A percentile compares a stretch with the other conserved stretches of the same genome.
phyloP scores from a whole-genome alignment of 2,888 invertebrate species.

The Chaetoderma sp. region DNA sequence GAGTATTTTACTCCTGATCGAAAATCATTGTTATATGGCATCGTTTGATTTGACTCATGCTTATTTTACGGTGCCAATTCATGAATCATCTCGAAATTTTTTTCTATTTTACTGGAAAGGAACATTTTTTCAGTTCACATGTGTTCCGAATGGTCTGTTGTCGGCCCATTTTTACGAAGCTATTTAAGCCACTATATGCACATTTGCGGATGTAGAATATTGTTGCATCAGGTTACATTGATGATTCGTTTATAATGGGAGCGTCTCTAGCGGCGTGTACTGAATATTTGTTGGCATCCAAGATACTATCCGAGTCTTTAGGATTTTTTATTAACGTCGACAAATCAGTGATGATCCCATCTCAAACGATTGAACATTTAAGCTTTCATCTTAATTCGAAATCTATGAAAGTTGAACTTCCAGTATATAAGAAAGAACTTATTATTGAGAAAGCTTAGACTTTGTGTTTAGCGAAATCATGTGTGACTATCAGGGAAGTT shows the following conservation, averaged over 20 bases:
- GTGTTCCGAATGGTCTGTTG: background rate
- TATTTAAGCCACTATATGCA: background rate
- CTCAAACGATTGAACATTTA: too few relatives aligned
- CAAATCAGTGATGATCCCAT: too few relatives aligned
- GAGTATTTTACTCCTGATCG: constrained; percentile 11
- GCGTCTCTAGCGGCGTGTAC: too few relatives aligned
- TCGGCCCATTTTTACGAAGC: background rate
- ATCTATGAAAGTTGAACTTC: too few relatives aligned
- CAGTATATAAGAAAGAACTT: too few relatives aligned
- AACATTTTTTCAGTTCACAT: background rate
- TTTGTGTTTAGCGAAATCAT: too few relatives aligned
- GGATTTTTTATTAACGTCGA: too few relatives aligned
- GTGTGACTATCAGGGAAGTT: constrained; percentile 4
- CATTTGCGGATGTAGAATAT: background rate
- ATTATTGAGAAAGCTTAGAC: too few relatives aligned
- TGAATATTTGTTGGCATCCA: too few relatives aligned
- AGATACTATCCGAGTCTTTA: too few relatives aligned
- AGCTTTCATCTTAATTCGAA: too few relatives aligned
- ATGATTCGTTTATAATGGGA: background rate
- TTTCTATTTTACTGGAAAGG: constrained; percentile 25
- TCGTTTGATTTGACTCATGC: constrained; percentile 32
- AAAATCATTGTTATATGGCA: constrained; percentile 9
- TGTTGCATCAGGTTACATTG: background rate
- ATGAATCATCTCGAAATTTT: constrained; percentile 14
- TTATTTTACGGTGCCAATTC: constrained; percentile 30